Evolutionary conservation across 2,888 invertebrate species (phyloP), one percentile per base, ranked within the genome.

Genomic region (Drosophila meridionalis): DNA sequence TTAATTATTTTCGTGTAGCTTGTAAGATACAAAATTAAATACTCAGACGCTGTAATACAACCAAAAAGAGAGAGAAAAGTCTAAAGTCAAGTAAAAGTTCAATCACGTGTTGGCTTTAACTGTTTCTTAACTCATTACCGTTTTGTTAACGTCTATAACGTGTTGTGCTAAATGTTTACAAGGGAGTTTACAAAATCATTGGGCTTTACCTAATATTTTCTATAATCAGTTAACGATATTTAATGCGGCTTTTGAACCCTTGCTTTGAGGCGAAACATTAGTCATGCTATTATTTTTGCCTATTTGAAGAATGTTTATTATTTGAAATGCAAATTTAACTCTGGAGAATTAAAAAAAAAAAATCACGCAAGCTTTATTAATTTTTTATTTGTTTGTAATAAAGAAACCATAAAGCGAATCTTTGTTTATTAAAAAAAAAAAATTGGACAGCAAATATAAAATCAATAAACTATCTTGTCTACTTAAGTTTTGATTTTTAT

Each of bases 191-290:
- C 28, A 53, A 28, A 20, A 67, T 48, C 42, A 66, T 28, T 48
- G 28, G 9, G 42, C 14, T 34, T 47, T 7, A 6, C 11, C 40
- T 34, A 34, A 48, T 30, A 40, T 42, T 20, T 43, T 4, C n/a
- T 14, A 11, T 40, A 50, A 42, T 40, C 32, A 48, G 34, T 14
- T 43, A 38, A 38, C 56, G 20, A 36, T 36, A 30, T 32, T 47
- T 40, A 69, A 69, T 58, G 69, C 45, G 58, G 50, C 11, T 38
- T 40, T 69, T 69, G 69, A 69, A 69, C 69, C n/a, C 42, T 26
- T 7, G 20, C 9, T 42, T n/a, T 9, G 6, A 12, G 26, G n/a
- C n/a, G 3, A 36, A 6, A 3, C 1, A 38, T 55, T 55, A 40
- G n/a, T 55, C 52, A 38, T 43, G 20, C 43, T 43, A n/a, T 40